Evolutionary conservation across 2,797 vertebrate genomes (phyloP).

Genomic region (Hydrolagus colliei): DNA sequence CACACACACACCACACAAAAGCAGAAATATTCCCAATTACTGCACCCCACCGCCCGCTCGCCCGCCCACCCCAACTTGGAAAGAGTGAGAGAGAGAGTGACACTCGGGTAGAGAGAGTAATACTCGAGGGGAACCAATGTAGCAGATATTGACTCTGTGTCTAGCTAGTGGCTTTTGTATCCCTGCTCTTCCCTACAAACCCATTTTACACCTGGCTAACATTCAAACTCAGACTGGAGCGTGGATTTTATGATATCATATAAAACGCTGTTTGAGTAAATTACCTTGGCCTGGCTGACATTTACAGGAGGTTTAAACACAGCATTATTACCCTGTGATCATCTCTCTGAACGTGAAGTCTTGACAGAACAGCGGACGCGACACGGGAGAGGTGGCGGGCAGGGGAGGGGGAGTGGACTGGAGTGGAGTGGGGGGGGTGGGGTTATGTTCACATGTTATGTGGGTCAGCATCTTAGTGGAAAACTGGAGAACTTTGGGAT

Average conservation of each 20-base stretch:
- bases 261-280: conserved; percentile 31
- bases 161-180: neutral
- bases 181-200: conserved; percentile 1
- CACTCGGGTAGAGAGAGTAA: too few relatives aligned
- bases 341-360: neutral
- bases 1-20: neutral
- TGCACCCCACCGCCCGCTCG: too few relatives aligned
- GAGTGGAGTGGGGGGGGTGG: too few relatives aligned
- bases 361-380: neutral
- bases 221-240: conserved; percentile 22
- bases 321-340: conserved; percentile 19
- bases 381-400: too few relatives aligned
- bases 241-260: conserved; percentile 29
- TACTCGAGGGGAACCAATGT: too few relatives aligned
- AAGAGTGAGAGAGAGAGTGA: neutral
- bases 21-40: neutral
- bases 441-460: too few relatives aligned
- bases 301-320: conserved; percentile 28
- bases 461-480: too few relatives aligned
- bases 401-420: too few relatives aligned
- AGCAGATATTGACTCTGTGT: neutral
- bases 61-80: neutral
- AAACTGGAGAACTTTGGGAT: too few relatives aligned
- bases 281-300: conserved; percentile 29
- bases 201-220: conserved; percentile 21